Evolutionary conservation across 1,140 invertebrate species (phyloP).

Genomic region (Papilio polytes): DNA sequence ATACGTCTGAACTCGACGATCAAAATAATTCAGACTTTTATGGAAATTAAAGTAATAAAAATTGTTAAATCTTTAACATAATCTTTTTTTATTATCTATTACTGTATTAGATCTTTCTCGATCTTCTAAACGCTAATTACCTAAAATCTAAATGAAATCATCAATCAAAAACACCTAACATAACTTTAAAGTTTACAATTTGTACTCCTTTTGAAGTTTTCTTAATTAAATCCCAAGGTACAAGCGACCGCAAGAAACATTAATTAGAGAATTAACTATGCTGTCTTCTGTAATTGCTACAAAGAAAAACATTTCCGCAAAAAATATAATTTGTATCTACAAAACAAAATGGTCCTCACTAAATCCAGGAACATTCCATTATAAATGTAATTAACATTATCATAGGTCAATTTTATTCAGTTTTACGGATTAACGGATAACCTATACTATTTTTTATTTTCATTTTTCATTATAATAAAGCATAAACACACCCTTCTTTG

Average conservation of each 20-base stretch:
- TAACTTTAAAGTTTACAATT: background rate
- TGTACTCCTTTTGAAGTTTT: background rate
- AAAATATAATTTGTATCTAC: background rate
- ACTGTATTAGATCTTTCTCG: too few relatives aligned
- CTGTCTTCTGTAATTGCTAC: background rate
- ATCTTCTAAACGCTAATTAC: background rate
- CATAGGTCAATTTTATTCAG: background rate
- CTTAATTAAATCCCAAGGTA: slow-evolving; percentile 9
- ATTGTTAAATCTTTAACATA: too few relatives aligned
- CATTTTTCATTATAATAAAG: too few relatives aligned
- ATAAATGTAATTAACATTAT: background rate
- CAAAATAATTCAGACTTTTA: background rate
- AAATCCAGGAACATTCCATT: background rate
- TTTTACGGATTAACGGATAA: too few relatives aligned
- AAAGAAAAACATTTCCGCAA: background rate
- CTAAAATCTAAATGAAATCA: background rate
- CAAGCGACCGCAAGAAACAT: background rate
- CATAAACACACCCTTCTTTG: too few relatives aligned
- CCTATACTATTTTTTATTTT: too few relatives aligned
- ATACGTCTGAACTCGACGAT: background rate
- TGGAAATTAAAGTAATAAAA: background rate
- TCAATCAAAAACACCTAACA: background rate
- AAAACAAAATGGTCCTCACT: background rate
- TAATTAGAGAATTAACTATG: slow-evolving; percentile 11
- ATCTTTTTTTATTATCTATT: too few relatives aligned